Evolutionary conservation across 2,888 invertebrate species (phyloP).

Genomic region (Osmoderma eremita): DNA sequence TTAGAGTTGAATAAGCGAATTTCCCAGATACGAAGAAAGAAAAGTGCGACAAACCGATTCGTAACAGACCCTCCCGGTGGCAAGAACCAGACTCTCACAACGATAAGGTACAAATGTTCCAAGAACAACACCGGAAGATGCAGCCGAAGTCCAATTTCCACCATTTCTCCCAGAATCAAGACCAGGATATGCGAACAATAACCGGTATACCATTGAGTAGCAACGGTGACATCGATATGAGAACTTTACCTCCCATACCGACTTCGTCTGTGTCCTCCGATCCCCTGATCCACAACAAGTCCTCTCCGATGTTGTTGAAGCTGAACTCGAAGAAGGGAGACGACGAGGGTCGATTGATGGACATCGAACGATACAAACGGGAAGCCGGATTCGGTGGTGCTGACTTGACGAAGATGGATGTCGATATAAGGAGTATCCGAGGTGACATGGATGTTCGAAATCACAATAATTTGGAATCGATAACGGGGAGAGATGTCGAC

Average conservation of each 20-base stretch:
- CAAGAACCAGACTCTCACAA: slow-evolving; percentile 57
- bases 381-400: slow-evolving; percentile 47
- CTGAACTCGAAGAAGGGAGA: slow-evolving; percentile 5
- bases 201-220: slow-evolving; percentile 47
- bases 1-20: no score
- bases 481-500: slow-evolving; percentile 31
- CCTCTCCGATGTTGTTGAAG: no score
- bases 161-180: slow-evolving; percentile 50
- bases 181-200: slow-evolving; percentile 60
- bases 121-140: slow-evolving; percentile 46
- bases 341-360: slow-evolving; percentile 26
- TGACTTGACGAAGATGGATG: slow-evolving; percentile 40
- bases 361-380: slow-evolving; percentile 49
- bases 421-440: slow-evolving; percentile 35
- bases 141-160: slow-evolving; percentile 51
- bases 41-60: slow-evolving; percentile 52
- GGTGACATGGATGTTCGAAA: slow-evolving; percentile 42
- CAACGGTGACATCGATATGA: slow-evolving; percentile 64
- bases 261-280: neutral
- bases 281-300: slow-evolving; percentile 26
- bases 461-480: slow-evolving; percentile 34
- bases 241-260: slow-evolving; percentile 56
- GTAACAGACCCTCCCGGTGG: slow-evolving; percentile 61
- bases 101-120: slow-evolving; percentile 45
- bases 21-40: slow-evolving; percentile 46